Evolutionary conservation across 1,140 invertebrate genomes (phyloP).

Genomic region (Drosophila hydei): DNA sequence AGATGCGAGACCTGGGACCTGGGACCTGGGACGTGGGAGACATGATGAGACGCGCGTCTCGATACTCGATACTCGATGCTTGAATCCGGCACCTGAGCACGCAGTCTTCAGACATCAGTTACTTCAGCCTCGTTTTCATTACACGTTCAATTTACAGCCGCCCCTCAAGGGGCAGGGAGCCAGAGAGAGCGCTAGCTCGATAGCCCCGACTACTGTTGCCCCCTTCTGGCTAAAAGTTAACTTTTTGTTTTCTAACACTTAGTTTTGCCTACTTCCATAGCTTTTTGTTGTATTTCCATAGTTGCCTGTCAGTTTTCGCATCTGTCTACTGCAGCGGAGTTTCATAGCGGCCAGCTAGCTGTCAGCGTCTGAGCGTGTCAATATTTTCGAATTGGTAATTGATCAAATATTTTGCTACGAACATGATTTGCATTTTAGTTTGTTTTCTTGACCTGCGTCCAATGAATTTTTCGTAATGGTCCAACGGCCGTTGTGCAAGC

Average conservation of each 20-base stretch:
- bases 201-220: constrained; percentile 57
- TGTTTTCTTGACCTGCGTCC: constrained; percentile 53
- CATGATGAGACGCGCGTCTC: not conserved
- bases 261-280: constrained; percentile 6
- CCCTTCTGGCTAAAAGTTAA: constrained; percentile 50
- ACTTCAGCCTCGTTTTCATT: constrained; percentile 61
- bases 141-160: constrained; percentile 58
- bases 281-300: constrained; percentile 62
- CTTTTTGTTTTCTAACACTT: constrained; percentile 65
- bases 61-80: constrained; percentile 1
- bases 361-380: constrained; percentile 39
- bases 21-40: not conserved
- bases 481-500: constrained; percentile 22
- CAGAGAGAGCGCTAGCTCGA: not conserved
- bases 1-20: not conserved
- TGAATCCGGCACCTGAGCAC: constrained; percentile 14
- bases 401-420: constrained; percentile 68
- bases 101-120: constrained; percentile 33
- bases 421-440: constrained; percentile 52
- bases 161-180: not conserved
- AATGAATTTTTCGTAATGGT: constrained; percentile 25
- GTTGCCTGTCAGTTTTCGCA: constrained; percentile 77
- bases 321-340: constrained; percentile 66
- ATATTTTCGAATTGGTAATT: constrained; percentile 71
- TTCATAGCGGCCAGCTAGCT: constrained; percentile 50